Evolutionary conservation across 2,797 vertebrate genomes (phyloP), one percentile per base, ranked within the genome.

Genomic region (Rhynchotus rufescens): DNA sequence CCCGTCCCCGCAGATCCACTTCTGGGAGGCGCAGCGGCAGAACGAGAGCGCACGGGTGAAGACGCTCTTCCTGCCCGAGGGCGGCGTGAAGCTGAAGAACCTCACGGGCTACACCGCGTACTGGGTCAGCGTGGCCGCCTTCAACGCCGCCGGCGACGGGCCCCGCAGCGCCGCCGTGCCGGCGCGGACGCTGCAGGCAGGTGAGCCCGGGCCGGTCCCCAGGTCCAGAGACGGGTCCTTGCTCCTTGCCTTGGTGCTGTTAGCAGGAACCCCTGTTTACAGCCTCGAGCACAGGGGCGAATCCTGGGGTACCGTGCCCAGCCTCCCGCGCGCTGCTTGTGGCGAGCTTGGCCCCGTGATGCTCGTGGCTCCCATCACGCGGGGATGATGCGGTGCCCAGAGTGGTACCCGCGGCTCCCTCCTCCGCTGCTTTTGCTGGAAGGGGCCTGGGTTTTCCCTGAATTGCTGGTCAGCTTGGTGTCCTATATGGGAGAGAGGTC

Each of bases 61-160:
- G 88, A 99, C 99, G 0, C 98, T 99, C 2, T 99, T 99, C 97
- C 98, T 99, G 96, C 99, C 99, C 0, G 99, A 99, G 81, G 98
- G 95, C 1, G 97, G 98, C 1, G 99, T 98, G 61, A 99, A 99
- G 89, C 98, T 99, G 86, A 99, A 99, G 97, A 99, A 99, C 96
- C 97, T 99, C 89, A 99, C 98, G 0, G 98, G 99, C 12, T 99
- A 99, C 96, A 99, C 99, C n/a, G 97, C 98, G 15, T 99, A 99
- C 93, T 98, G 99, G 98, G 98, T 99, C 98, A 99, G 98, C 3
- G 97, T 99, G 4, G 98, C 98, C 0, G 98, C 99, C 67, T 99
- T 99, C 96, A 99, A 99, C 0, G 98, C 99, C 0, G 99, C 99
- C 0, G 99, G 99, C 1, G 99, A 99, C 0, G 99, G 99, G 1